phyloP scores from a whole-genome alignment of 2,888 invertebrate species.

The Blastobasis lacticolella region DNA sequence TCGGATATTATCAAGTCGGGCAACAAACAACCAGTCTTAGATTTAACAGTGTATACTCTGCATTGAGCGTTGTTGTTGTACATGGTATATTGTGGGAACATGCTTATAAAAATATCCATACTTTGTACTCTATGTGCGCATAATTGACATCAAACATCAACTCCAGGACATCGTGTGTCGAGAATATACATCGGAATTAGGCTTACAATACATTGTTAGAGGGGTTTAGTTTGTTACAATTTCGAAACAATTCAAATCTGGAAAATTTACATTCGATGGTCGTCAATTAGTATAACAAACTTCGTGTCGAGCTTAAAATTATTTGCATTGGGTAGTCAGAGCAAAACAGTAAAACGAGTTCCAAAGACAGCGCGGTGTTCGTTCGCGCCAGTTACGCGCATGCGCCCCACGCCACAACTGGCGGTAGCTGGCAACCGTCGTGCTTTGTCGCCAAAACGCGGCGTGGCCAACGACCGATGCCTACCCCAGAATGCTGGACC shows the following conservation, averaged over 20 bases:
- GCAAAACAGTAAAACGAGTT: conserved; percentile 31
- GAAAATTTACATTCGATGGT: conserved; percentile 25
- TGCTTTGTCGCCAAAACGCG: conserved; percentile 4
- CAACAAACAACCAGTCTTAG: too few species aligned
- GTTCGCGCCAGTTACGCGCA: conserved; percentile 23
- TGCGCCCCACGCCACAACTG: conserved; percentile 48
- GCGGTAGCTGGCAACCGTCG: conserved; percentile 2
- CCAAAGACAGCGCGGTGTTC: conserved; percentile 32
- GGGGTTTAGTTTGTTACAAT: conserved; percentile 30
- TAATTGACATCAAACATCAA: conserved; percentile 46
- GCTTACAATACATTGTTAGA: conserved; percentile 20
- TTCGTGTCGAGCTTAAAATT: conserved; percentile 27
- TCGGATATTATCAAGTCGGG: too few species aligned
- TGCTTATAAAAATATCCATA: conserved; percentile 40
- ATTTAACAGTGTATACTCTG: conserved; percentile 7
- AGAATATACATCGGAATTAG: conserved; percentile 4
- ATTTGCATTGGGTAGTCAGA: conserved; percentile 18
- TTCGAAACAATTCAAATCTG: conserved; percentile 11
- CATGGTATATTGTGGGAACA: conserved; percentile 49
- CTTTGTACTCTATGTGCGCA: conserved; percentile 64
- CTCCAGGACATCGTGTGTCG: conserved; percentile 9
- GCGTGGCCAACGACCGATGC: neutral
- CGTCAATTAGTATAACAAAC: too few species aligned
- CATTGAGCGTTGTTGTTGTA: conserved; percentile 21
- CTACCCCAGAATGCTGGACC: neutral